Evolutionary conservation across 2,113 vertebrate species (phyloP).

Genomic region (Hippocampus zosterae): DNA sequence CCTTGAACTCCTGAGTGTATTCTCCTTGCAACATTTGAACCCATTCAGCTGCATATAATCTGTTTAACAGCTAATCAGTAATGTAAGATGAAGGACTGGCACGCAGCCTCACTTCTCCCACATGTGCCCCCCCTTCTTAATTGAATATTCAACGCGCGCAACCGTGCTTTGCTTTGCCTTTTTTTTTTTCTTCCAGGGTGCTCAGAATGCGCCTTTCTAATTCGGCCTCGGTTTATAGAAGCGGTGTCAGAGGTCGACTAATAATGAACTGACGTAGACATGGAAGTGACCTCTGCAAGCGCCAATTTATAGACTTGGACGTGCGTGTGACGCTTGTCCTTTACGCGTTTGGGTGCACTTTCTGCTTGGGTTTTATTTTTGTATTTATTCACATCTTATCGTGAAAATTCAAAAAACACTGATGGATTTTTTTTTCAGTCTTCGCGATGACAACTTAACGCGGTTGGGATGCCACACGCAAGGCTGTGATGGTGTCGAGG

Average conservation of each 20-base stretch:
- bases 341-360: background rate
- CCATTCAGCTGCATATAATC: slow-evolving; percentile 57
- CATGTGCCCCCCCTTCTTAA: slow-evolving; percentile 43
- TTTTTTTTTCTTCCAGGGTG: slow-evolving; percentile 44
- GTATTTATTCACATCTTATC: background rate
- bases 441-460: background rate
- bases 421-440: background rate
- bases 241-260: slow-evolving; percentile 87
- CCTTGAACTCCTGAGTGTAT: slow-evolving; percentile 47
- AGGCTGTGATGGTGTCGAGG: background rate
- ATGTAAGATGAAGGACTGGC: slow-evolving; percentile 63
- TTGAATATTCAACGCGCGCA: slow-evolving; percentile 69
- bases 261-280: slow-evolving; percentile 92
- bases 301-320: slow-evolving; percentile 18
- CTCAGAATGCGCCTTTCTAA: slow-evolving; percentile 68
- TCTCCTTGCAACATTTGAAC: slow-evolving; percentile 54
- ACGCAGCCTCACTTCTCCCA: slow-evolving; percentile 49
- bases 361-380: background rate
- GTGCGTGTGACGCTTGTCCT: background rate
- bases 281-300: slow-evolving; percentile 83
- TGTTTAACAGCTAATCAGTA: slow-evolving; percentile 67
- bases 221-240: slow-evolving; percentile 76
- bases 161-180: slow-evolving; percentile 55
- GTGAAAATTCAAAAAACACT: background rate
- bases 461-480: background rate